Evolutionary conservation across 2,113 vertebrate genomes (phyloP).

Genomic region (Ornithorhynchus anatinus): DNA sequence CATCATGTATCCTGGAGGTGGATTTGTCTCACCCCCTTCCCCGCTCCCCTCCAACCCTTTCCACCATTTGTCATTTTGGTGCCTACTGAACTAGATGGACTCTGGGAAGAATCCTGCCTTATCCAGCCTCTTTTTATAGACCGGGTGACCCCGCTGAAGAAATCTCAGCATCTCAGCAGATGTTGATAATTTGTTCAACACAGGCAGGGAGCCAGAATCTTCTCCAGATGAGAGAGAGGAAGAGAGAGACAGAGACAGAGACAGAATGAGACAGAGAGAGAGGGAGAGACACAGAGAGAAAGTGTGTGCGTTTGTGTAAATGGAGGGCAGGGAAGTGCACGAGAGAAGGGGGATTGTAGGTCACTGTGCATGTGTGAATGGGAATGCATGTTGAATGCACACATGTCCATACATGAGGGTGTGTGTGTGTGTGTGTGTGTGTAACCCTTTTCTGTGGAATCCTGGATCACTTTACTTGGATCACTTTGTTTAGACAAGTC

Average conservation of each 20-base stretch:
- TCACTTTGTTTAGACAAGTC: slow-evolving; percentile 56
- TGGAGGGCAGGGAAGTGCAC: no score
- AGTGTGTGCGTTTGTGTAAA: no score
- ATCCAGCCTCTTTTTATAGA: background rate
- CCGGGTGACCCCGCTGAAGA: background rate
- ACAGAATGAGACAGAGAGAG: no score
- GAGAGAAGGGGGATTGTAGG: no score
- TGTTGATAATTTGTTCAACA: background rate
- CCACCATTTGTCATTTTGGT: background rate
- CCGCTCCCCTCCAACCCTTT: no score
- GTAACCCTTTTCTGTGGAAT: slow-evolving; percentile 14
- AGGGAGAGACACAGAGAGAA: no score
- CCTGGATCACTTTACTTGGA: slow-evolving; percentile 27
- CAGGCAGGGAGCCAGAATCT: background rate
- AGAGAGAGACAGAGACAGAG: no score
- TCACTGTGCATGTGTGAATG: no score
- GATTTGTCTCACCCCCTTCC: no score
- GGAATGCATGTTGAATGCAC: no score
- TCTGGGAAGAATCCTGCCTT: background rate
- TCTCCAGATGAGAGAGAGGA: background rate
- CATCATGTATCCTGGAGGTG: no score
- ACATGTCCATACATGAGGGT: background rate
- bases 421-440: background rate
- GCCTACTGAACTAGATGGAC: slow-evolving; percentile 6
- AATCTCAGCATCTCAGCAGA: background rate